Evolutionary conservation across 2,888 invertebrate genomes (phyloP), one percentile per base, ranked within the genome.

Genomic region (Drosophila testacea): DNA sequence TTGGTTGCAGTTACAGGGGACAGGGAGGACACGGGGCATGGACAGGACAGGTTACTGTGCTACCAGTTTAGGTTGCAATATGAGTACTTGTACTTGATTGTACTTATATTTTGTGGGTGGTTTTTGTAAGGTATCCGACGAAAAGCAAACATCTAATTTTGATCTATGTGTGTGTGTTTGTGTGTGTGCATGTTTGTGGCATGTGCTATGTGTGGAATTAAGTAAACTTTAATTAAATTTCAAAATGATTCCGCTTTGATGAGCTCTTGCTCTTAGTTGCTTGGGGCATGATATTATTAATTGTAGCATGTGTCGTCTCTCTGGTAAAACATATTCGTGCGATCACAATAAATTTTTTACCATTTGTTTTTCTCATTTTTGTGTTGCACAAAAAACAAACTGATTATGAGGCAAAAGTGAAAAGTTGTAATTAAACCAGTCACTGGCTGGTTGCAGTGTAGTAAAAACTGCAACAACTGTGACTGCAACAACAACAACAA

Each of bases 341-440:
- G 81, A 81, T 81, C 79, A 79, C 80, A 87, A 82, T 82, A 82
- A 66, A 70, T 80, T 82, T 80, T 83, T 80, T 76, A 47, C 36
- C 34, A 34, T 28, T 60, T 51, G 66, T 56, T 41, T 67, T 39
- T 46, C 6, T 13, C 11, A 63, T 56, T 77, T 68, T 80, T 77
- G 68, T 74, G 71, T 80, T 79, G 69, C 71, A 68, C 72, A 57
- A 64, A 76, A 69, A 64, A 38, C 10, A 77, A 78, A 76, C 77
- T 74, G 69, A 87, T 86, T 86, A 83, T 88, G 83, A 83, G 70
- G 88, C 82, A 90, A 90, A 90, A 90, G 90, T 90, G 90, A 90
- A 90, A 90, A 89, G 90, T 83, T 86, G 88, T 87, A 90, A 90
- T 90, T 90, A 90, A 90, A 90, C 89, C 90, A 90, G 90, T 88